A percentile compares a stretch with the other conserved stretches of the same genome.
phyloP scores from a whole-genome alignment of 2,797 vertebrate species.

The Phoxinus dragarum region DNA sequence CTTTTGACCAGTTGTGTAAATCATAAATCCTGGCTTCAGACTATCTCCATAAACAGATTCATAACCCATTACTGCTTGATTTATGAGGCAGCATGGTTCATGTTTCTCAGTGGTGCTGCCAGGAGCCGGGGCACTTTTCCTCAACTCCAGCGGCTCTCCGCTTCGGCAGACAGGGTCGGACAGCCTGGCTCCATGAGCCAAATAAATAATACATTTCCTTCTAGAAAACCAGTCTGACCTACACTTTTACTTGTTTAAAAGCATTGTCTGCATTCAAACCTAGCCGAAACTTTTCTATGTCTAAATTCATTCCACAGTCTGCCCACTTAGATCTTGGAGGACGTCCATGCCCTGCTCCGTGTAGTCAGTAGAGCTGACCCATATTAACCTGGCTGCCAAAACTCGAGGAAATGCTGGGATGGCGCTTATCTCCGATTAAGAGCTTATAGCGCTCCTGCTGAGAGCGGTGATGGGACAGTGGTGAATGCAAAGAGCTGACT shows the following conservation, averaged over 20 bases:
- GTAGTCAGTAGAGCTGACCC: slow-evolving; percentile 42
- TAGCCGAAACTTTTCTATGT: neutral
- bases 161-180: slow-evolving; percentile 41
- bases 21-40: slow-evolving; percentile 12
- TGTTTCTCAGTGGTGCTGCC: slow-evolving; percentile 40
- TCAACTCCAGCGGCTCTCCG: slow-evolving; percentile 34
- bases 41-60: slow-evolving; percentile 4
- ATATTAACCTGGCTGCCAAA: slow-evolving; percentile 56
- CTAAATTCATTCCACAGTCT: slow-evolving; percentile 11
- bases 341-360: slow-evolving; percentile 35
- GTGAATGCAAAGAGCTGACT: slow-evolving; percentile 24
- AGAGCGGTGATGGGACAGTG: slow-evolving; percentile 30
- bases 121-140: slow-evolving; percentile 17
- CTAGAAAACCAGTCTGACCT: slow-evolving; percentile 33
- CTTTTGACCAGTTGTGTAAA: neutral
- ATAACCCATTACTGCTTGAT: slow-evolving; percentile 36
- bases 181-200: slow-evolving; percentile 43
- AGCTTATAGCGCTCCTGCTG: slow-evolving; percentile 51
- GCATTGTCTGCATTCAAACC: neutral
- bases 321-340: slow-evolving; percentile 35
- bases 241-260: slow-evolving; percentile 8
- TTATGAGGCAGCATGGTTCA: slow-evolving; percentile 26
- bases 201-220: slow-evolving; percentile 56
- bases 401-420: slow-evolving; percentile 45
- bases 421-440: slow-evolving; percentile 47